phyloP scores from a whole-genome alignment of 1,140 invertebrate genomes.

The Delia radicum region DNA sequence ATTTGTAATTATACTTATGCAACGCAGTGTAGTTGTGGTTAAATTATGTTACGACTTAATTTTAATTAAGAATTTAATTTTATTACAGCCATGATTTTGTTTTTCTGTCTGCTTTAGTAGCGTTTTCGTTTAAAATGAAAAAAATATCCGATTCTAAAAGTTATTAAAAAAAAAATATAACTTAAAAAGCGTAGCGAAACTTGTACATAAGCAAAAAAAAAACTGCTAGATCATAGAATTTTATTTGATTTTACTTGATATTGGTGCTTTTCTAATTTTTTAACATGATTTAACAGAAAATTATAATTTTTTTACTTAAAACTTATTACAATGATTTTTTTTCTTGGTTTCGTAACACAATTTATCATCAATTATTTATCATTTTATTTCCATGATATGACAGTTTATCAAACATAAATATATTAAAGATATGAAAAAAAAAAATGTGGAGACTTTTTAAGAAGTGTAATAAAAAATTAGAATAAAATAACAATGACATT shows the following conservation, averaged over 20 bases:
- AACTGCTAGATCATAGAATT: not conserved
- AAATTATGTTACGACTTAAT: not conserved
- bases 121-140: too few species aligned
- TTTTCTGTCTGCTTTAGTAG: not conserved
- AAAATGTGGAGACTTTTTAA: too few species aligned
- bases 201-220: not conserved
- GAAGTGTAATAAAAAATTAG: too few species aligned
- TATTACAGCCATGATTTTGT: not conserved
- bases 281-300: not conserved
- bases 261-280: not conserved
- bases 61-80: not conserved
- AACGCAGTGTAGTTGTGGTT: not conserved
- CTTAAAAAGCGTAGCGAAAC: not conserved
- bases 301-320: not conserved
- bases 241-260: not conserved
- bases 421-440: too few species aligned
- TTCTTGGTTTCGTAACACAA: not conserved
- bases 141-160: too few species aligned
- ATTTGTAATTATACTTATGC: too few species aligned
- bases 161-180: not conserved
- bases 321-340: not conserved
- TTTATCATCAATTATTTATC: not conserved
- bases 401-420: too few species aligned
- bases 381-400: not conserved
- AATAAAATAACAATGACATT: too few species aligned